Base-by-base conservation (phyloP, 2,888 invertebrate genomes). In the Hipparchia semele region DNA sequence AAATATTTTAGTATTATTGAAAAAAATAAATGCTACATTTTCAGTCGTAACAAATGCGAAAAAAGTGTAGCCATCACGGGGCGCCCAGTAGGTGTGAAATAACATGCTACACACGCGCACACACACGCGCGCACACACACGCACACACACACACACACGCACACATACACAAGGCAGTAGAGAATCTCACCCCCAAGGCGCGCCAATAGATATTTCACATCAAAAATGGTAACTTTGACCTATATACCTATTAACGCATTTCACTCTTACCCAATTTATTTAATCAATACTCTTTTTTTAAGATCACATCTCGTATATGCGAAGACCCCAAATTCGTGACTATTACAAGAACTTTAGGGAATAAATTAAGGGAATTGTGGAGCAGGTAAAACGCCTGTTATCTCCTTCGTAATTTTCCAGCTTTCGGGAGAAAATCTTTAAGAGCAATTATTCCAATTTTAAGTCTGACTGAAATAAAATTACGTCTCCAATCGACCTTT, bases 331-430 rank as follows among this genome's bases (percentile, higher is more conserved):
- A 85, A 83, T 84, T 85, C 78, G 84, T 81, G 82, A 84, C 84
- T 86, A 83, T 84, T 86, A 84, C 81, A 86, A 83, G 85, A 88
- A 90, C 84, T 90, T 89, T 80, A 78, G 81, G 82, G 86, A 87
- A 90, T 90, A 90, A 90, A 90, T 90, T 90, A 87, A 84, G 84
- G 81, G 81, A 85, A 72, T 80, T 80, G 79, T 80, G 82, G 82
- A 85, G 83, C 81, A 79, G 83, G 83, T 84, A 85, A 84, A 84
- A 83, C 80, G 84, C 81, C 81, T 86, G 84, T 87, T 89, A 88
- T 87, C 88, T 87, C 79, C 81, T 86, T 84, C 84, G 84, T 84
- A 82, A 87, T 87, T 88, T 87, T 84, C 86, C 83, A 85, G 83
- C 84, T 86, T 79, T 80, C 78, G 80, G 76, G 77, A 83, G 83